Conservation (phyloP, 2,888 invertebrate species). For the Torymus tubicola region DNA sequence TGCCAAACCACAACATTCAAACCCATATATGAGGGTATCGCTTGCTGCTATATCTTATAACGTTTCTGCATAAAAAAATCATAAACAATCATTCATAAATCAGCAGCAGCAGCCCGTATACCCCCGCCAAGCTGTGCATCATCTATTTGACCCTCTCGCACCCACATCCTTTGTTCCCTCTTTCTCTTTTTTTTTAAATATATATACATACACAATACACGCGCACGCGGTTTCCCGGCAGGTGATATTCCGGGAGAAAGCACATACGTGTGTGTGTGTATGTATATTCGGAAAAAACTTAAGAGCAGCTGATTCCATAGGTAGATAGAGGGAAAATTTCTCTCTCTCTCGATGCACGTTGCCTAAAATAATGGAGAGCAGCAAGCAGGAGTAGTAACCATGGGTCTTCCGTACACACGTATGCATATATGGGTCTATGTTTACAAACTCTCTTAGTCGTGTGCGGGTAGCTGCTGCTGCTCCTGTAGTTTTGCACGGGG, state of each 20-base stretch:
- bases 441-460: conserved; percentile 65
- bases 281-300: conserved; percentile 56
- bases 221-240: conserved; percentile 60
- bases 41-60: too few species aligned
- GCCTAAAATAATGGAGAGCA: conserved; percentile 71
- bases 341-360: conserved; percentile 23
- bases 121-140: too few species aligned
- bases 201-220: too few species aligned
- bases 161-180: conserved; percentile 1
- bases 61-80: conserved; percentile 12
- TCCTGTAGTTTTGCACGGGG: too few species aligned
- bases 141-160: too few species aligned
- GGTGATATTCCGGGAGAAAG: conserved; percentile 64
- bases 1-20: too few species aligned
- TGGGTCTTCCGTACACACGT: conserved; percentile 70
- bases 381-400: conserved; percentile 41
- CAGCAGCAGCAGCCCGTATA: not conserved
- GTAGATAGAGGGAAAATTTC: conserved; percentile 69
- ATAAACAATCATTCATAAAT: not conserved
- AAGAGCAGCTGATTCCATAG: conserved; percentile 75
- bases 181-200: too few species aligned
- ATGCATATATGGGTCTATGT: conserved; percentile 62
- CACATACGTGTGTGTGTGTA: not conserved
- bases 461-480: too few species aligned
- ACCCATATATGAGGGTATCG: too few species aligned